Evolutionary conservation across 2,113 vertebrate species (phyloP).

Genomic region (Uria lomvia): DNA sequence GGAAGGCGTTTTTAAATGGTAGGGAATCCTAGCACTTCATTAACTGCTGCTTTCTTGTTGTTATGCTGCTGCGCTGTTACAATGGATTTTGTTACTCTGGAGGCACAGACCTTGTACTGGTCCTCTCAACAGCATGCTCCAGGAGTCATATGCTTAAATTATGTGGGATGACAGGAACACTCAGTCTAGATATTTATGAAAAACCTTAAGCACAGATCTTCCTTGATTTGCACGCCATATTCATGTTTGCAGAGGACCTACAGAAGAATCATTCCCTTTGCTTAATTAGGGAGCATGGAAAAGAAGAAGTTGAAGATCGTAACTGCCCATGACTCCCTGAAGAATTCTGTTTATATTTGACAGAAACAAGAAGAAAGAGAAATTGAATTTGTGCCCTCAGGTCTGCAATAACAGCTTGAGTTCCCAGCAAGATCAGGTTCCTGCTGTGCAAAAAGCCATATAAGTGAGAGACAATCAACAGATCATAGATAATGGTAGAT

Average conservation of each 20-base stretch:
- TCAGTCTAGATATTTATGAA: not conserved
- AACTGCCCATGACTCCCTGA: not conserved
- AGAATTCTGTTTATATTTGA: not conserved
- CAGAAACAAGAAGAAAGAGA: not conserved
- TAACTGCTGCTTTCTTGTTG: not conserved
- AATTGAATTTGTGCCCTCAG: not conserved
- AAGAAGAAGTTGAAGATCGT: not conserved
- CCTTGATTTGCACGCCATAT: not conserved
- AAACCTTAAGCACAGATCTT: not conserved
- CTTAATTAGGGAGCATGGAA: not conserved
- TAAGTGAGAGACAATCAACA: not conserved
- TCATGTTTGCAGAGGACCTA: not conserved
- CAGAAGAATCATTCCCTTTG: not conserved
- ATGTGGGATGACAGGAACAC: fast-evolving
- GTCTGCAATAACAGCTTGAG: not conserved
- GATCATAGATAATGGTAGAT: not conserved
- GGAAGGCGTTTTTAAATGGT: not conserved
- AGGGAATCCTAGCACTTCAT: not conserved
- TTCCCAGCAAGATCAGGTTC: not conserved
- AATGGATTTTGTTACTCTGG: not conserved
- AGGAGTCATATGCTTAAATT: not conserved
- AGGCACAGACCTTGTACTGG: not conserved
- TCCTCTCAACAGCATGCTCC: not conserved
- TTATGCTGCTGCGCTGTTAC: not conserved
- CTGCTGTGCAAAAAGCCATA: not conserved